Conservation (phyloP, 2,113 vertebrate genomes). For the Podocnemis expansa region DNA sequence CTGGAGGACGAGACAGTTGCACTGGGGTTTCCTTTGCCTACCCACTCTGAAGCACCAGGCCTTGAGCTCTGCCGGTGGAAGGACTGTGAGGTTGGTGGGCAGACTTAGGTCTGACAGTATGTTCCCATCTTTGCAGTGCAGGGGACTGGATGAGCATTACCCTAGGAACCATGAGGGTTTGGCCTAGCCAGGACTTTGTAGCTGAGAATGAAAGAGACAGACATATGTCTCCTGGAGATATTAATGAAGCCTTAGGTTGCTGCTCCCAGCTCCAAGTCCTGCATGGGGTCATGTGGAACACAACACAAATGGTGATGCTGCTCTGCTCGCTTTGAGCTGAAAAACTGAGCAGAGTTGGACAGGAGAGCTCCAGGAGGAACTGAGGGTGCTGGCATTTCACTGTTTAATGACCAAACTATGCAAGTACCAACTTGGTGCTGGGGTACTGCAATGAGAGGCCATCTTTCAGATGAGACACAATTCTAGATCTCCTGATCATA, state of each 20-base stretch:
- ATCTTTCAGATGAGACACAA: not conserved
- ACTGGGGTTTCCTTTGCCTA: not conserved
- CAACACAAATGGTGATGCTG: not conserved
- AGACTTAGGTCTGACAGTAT: not conserved
- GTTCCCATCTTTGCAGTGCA: not conserved
- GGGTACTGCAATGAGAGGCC: not conserved
- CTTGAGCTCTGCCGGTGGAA: not conserved
- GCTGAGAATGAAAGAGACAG: not conserved
- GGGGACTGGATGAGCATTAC: not conserved
- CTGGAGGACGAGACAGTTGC: not conserved
- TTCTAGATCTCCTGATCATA: not conserved
- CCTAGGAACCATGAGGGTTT: not conserved
- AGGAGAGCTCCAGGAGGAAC: not conserved
- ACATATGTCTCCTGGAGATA: not conserved
- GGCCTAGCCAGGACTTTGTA: not conserved
- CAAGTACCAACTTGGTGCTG: not conserved
- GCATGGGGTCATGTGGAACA: not conserved
- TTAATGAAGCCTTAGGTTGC: not conserved
- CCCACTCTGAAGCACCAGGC: not conserved
- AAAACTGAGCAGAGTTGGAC: not conserved
- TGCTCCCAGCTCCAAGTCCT: not conserved
- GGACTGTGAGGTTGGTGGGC: rapidly evolving
- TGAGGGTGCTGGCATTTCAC: not conserved
- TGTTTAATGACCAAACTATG: not conserved
- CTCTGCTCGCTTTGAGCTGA: not conserved